phyloP scores from a whole-genome alignment of 2,888 invertebrate genomes.

The Apotomis betuletana region DNA sequence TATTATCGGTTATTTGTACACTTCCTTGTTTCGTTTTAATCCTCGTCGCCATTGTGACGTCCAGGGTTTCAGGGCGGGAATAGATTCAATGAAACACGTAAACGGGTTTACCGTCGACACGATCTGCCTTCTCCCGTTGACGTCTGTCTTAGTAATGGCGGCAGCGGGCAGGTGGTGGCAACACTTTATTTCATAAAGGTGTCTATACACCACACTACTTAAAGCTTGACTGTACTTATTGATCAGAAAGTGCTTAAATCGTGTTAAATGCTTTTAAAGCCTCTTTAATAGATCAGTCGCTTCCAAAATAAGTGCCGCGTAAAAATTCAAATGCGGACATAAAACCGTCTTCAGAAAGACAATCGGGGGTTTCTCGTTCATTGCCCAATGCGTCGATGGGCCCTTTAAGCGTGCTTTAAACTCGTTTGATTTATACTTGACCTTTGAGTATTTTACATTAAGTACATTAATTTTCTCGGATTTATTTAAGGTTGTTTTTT shows the following conservation, averaged over 20 bases:
- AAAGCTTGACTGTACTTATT: background rate
- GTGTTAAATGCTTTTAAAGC: conserved; percentile 35
- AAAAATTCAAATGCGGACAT: conserved; percentile 52
- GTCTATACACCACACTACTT: no score
- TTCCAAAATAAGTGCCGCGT: conserved; percentile 46
- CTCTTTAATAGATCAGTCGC: conserved; percentile 37
- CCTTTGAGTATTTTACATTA: background rate
- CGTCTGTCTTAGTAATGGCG: no score
- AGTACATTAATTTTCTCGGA: background rate
- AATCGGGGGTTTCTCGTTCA: conserved; percentile 61
- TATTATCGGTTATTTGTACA: no score
- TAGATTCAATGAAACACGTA: no score
- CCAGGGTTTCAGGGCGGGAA: no score
- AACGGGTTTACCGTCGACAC: no score
- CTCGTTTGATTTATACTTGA: conserved; percentile 28
- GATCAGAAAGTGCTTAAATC: conserved; percentile 16
- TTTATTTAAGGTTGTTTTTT: no score
- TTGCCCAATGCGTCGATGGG: conserved; percentile 45
- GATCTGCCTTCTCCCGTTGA: no score
- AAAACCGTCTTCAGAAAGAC: conserved; percentile 56
- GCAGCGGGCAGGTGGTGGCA: no score
- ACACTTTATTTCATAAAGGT: no score
- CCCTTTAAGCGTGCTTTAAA: conserved; percentile 8
- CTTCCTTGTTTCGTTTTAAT: no score
- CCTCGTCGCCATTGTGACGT: no score